Base-by-base conservation (phyloP, 2,797 vertebrate genomes). In the Iguana delicatissima region DNA sequence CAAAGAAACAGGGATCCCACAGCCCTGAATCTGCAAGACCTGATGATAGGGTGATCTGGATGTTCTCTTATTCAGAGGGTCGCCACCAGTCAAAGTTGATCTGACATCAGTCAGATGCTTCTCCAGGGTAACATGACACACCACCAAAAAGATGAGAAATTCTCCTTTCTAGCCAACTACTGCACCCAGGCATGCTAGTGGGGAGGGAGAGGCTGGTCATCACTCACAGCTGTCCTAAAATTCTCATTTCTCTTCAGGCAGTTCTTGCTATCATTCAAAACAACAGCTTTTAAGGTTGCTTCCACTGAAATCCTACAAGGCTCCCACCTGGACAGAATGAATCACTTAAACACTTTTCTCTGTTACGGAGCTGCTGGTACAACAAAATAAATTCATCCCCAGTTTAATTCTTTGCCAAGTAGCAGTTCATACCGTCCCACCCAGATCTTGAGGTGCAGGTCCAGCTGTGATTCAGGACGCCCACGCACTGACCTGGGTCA, bases 401-500 rank as follows among this genome's bases (percentile, higher is more conserved):
- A 8, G 35, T 35, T 29, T 26, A n/a, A 50, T 7, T 13, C 6
- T 42, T 42, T 67, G 20, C 59, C 42, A 29, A 67, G 6, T 7
- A 67, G 2, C 59, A 38, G 38, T 13, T 29, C 83, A 46, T 1
- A 1, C 16, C 2, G 0, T 26, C 9, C 9, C 32, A 10, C 76
- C 16, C 0, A 6, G 12, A 46, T n/a, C 64, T 80, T 35, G 62
- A 77, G 6, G 26, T 1, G 8, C 32, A n/a, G 64, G 1, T n/a
- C 2, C 14, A 32, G 8, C 6, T 24, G 9, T 9, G 24, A 32
- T 46, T 42, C n/a, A 35, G 32, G 69, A 4, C 8, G 10, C 24
- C 76, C 52, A 2, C 3, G 10, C 6, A 80, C 83, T 85, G 64
- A 89, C 89, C 89, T 85, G 89, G 4, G 74, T 80, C 62, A 85